Evolutionary conservation across 2,797 vertebrate species (phyloP).

Genomic region (Cynopterus sphinx): DNA sequence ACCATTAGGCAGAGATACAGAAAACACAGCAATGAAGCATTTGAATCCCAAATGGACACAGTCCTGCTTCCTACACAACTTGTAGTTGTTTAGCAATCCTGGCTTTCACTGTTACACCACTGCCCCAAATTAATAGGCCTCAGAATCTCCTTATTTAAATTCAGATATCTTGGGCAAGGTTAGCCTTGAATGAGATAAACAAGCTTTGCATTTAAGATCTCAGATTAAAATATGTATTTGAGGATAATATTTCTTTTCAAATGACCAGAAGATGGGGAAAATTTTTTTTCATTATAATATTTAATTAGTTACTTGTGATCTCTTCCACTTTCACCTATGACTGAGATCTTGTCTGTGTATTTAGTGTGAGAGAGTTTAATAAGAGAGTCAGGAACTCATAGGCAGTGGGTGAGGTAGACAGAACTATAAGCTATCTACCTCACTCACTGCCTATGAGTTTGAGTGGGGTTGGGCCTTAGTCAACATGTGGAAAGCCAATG

Average conservation of each 20-base stretch:
- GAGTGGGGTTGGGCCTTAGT: neutral
- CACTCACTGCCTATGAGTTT: neutral
- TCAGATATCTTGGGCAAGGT: slow-evolving; percentile 20
- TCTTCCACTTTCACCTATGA: neutral
- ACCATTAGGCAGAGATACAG: neutral
- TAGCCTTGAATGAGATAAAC: slow-evolving; percentile 24
- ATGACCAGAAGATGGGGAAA: neutral
- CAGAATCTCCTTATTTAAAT: slow-evolving; percentile 41
- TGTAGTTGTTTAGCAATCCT: neutral
- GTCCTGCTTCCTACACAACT: neutral
- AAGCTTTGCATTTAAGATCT: slow-evolving; percentile 21
- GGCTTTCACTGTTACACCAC: neutral
- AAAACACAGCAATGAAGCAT: neutral
- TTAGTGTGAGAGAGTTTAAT: neutral
- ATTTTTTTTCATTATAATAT: neutral
- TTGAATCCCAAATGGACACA: neutral
- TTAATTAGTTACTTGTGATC: neutral
- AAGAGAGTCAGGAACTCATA: too few relatives aligned
- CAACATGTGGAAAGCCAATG: neutral
- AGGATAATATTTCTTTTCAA: slow-evolving; percentile 44
- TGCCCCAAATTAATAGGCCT: neutral
- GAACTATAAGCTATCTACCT: neutral
- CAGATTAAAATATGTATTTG: slow-evolving; percentile 34
- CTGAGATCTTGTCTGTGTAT: neutral
- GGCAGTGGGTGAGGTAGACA: neutral